phyloP scores from a whole-genome alignment of 2,113 vertebrate genomes.

The Triplophysa dalaica region DNA sequence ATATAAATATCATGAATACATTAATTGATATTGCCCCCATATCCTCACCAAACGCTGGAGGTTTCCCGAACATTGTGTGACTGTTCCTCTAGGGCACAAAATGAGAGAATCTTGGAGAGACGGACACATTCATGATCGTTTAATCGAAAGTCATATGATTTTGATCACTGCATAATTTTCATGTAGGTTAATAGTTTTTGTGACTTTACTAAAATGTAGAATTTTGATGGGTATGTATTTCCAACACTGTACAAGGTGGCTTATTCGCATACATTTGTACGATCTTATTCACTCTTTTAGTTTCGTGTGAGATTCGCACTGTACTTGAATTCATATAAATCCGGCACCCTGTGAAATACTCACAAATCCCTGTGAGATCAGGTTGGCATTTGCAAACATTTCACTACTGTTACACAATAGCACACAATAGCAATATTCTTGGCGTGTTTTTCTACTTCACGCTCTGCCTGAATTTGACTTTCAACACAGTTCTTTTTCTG shows the following conservation, averaged over 20 bases:
- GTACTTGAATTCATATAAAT: no score
- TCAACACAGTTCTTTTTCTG: conserved; percentile 52
- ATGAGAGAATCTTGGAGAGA: conserved; percentile 32
- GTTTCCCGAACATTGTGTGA: conserved; percentile 38
- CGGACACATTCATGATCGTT: conserved; percentile 35
- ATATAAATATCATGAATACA: conserved; percentile 81
- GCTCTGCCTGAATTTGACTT: conserved; percentile 6
- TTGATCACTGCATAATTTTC: neutral
- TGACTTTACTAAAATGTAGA: neutral
- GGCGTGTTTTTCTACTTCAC: neutral
- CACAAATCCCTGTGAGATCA: no score
- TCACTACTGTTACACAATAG: neutral
- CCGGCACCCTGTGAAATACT: no score
- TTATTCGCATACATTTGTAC: no score
- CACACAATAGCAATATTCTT: conserved; percentile 6
- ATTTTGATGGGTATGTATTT: no score
- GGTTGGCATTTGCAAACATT: no score
- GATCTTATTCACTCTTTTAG: no score
- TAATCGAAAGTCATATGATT: neutral
- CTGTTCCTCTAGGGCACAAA: conserved; percentile 53
- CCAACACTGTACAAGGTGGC: no score
- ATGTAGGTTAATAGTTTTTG: neutral
- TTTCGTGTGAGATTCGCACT: no score
- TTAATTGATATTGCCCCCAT: conserved; percentile 68
- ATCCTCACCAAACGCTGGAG: conserved; percentile 60